A percentile compares a stretch with the other conserved stretches of the same genome.
phyloP scores from a whole-genome alignment of 23 tunicate genomes.

The Corella eumyota region DNA sequence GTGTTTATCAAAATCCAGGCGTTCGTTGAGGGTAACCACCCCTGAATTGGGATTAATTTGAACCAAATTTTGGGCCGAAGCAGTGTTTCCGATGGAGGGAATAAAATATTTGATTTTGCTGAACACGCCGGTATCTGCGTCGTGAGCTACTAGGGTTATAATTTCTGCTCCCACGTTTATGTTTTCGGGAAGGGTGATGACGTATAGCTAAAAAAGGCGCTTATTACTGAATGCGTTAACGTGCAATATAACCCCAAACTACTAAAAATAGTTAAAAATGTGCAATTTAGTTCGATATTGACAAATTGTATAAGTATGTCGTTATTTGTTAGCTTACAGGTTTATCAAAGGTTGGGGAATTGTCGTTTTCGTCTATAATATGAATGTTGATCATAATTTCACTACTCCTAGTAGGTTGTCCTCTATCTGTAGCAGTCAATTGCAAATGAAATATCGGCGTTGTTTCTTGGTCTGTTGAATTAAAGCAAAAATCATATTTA shows the following conservation, averaged over 20 bases:
- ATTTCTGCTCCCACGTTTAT: constrained; percentile 16
- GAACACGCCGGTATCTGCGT: constrained; percentile 37
- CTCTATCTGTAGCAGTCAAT: constrained; percentile 51
- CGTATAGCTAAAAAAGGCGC: constrained; percentile 14
- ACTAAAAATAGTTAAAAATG: not conserved
- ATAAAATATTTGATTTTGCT: constrained; percentile 66
- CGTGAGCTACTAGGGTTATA: constrained; percentile 68
- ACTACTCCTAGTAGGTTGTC: constrained; percentile 39
- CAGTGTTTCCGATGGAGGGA: constrained; percentile 53
- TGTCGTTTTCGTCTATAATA: constrained; percentile 67
- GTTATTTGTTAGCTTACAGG: constrained; percentile 34
- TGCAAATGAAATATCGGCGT: constrained; percentile 13
- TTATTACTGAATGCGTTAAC: too few species aligned
- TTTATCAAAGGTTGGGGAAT: constrained; percentile 54
- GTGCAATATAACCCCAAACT: too few species aligned
- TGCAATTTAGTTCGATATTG: too few species aligned
- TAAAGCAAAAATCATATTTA: not conserved
- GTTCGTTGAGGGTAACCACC: constrained; percentile 13
- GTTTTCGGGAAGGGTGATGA: constrained; percentile 23
- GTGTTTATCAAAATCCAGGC: constrained; percentile 45
- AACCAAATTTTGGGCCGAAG: constrained; percentile 24
- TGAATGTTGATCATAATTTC: constrained; percentile 18
- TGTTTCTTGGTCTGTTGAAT: constrained; percentile 33
- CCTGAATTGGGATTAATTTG: constrained; percentile 48
- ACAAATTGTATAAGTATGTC: not conserved